Percentiles rank a stretch among this genome's conserved stretches.
These are phyloP conservation scores for Anolis sagrei DNA, from an alignment of 2,113 vertebrate genomes.

Conservation along the genomic window DNA sequence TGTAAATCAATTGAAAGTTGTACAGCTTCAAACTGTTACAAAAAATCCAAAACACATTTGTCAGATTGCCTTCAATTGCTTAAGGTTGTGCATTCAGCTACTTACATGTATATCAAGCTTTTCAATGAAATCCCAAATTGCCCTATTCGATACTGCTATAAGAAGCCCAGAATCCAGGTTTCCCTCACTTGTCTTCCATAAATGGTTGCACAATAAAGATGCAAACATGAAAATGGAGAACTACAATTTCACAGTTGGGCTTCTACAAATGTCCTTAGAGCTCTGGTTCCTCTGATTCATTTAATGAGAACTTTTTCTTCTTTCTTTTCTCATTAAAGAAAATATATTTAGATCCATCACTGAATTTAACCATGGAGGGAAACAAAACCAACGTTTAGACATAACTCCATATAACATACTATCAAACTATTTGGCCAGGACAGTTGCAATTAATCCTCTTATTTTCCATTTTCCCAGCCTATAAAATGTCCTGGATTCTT, in stretches of 20 bases:
- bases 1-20: slow-evolving; percentile 53
- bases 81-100: slow-evolving; percentile 49
- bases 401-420: no score
- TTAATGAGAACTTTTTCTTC: slow-evolving; percentile 44
- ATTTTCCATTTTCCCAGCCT: no score
- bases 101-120: slow-evolving; percentile 15
- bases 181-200: neutral
- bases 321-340: neutral
- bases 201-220: slow-evolving; percentile 13
- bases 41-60: slow-evolving; percentile 54
- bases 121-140: slow-evolving; percentile 45
- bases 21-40: slow-evolving; percentile 65
- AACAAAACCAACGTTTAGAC: no score
- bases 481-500: no score
- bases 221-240: neutral
- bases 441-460: no score
- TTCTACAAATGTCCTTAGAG: slow-evolving; percentile 49
- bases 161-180: neutral
- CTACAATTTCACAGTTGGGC: slow-evolving; percentile 23
- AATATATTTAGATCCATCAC: no score
- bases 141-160: slow-evolving; percentile 25
- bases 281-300: neutral
- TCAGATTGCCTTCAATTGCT: slow-evolving; percentile 42
- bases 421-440: no score
- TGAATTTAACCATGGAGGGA: no score